Evolutionary conservation across 1,140 invertebrate genomes (phyloP).

Genomic region (Neodiprion fabricii): DNA sequence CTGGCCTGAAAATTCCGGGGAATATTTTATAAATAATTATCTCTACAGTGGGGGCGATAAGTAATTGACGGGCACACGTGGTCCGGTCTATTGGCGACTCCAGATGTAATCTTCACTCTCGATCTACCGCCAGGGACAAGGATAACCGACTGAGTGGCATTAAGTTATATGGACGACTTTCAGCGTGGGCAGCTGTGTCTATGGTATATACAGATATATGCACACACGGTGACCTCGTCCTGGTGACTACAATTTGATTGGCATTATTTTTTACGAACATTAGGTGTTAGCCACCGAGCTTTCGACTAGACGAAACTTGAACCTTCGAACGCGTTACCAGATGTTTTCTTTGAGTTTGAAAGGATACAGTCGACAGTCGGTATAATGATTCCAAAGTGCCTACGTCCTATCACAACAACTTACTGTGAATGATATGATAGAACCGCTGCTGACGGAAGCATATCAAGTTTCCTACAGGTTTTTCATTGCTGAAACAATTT

Average conservation of each 20-base stretch:
- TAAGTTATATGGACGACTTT: slow-evolving; percentile 2
- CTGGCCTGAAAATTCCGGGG: neutral
- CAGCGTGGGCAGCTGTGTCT: neutral
- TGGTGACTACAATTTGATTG: neutral
- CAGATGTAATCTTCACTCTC: slow-evolving; percentile 1
- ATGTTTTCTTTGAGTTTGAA: too few relatives aligned
- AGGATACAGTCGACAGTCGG: too few relatives aligned
- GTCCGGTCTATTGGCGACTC: neutral
- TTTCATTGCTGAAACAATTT: slow-evolving; percentile 36
- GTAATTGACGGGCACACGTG: neutral
- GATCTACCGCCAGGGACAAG: neutral
- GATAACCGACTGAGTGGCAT: slow-evolving; percentile 1
- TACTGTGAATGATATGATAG: too few relatives aligned
- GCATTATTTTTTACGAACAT: neutral
- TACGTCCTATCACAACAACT: too few relatives aligned
- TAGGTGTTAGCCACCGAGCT: too few relatives aligned
- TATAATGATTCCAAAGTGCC: too few relatives aligned
- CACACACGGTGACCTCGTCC: neutral
- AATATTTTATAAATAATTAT: neutral
- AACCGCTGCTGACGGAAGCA: neutral
- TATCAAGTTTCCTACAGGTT: slow-evolving; percentile 23
- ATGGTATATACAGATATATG: too few relatives aligned
- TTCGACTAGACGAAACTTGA: too few relatives aligned
- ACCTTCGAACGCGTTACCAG: too few relatives aligned
- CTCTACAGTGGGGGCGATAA: neutral